phyloP scores from a whole-genome alignment of 1,140 invertebrate genomes.

The Thaumatotibia leucotreta region DNA sequence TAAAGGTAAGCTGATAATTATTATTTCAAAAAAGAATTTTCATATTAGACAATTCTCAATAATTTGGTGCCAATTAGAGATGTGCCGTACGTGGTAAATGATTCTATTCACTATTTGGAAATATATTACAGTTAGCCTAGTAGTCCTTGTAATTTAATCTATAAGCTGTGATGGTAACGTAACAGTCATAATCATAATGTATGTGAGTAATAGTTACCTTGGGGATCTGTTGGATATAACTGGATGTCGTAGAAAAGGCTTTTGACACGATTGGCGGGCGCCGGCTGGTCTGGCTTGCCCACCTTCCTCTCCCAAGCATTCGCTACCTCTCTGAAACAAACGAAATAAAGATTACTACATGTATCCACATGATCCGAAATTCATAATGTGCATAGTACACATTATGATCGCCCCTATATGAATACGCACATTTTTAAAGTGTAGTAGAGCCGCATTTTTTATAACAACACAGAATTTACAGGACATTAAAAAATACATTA shows the following conservation, averaged over 20 bases:
- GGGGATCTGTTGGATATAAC: slow-evolving; percentile 83
- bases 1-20: no score
- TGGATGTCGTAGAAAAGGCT: slow-evolving; percentile 84
- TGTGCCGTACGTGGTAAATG: no score
- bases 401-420: no score
- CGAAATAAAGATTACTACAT: slow-evolving; percentile 15
- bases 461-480: background rate
- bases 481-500: background rate
- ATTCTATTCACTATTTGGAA: no score
- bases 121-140: no score
- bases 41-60: no score
- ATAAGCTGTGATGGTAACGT: background rate
- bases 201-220: slow-evolving; percentile 78
- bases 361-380: background rate
- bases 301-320: slow-evolving; percentile 80
- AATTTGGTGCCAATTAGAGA: no score
- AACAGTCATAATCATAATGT: background rate
- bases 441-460: background rate
- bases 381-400: no score
- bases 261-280: slow-evolving; percentile 80
- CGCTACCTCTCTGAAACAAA: slow-evolving; percentile 80
- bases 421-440: background rate
- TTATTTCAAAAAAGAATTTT: no score
- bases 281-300: slow-evolving; percentile 75
- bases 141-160: no score